Evolutionary conservation across 2,888 invertebrate genomes (phyloP).

Genomic region (Nomada fabriciana): DNA sequence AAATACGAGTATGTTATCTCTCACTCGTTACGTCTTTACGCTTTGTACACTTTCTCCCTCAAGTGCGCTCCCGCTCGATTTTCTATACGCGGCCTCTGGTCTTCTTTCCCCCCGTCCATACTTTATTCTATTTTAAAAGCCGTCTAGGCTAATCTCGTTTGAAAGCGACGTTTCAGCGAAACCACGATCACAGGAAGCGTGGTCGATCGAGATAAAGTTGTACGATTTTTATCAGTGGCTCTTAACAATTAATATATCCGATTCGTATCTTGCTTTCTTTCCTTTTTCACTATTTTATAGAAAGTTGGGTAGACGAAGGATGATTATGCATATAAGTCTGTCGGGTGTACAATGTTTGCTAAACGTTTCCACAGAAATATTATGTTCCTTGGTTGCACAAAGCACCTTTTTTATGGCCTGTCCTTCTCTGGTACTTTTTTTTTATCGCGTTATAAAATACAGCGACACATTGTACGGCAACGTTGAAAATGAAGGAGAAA

Average conservation of each 20-base stretch:
- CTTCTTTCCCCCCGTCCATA: not conserved
- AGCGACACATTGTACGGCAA: slow-evolving; percentile 2
- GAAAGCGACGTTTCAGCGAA: slow-evolving; percentile 32
- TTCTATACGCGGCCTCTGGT: slow-evolving; percentile 34
- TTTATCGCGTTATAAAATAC: slow-evolving; percentile 10
- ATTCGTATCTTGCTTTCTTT: not conserved
- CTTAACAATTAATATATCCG: not conserved
- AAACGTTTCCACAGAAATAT: slow-evolving; percentile 11
- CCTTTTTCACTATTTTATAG: not conserved
- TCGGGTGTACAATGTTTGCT: too few species aligned
- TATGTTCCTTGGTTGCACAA: slow-evolving; percentile 2
- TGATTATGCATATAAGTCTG: too few species aligned
- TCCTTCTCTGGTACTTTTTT: not conserved
- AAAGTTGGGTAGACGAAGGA: too few species aligned
- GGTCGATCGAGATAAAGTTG: slow-evolving; percentile 12
- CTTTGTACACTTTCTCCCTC: slow-evolving; percentile 54
- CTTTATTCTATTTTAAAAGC: slow-evolving; percentile 45
- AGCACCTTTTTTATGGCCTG: not conserved
- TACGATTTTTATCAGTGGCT: not conserved
- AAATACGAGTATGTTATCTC: slow-evolving; percentile 40
- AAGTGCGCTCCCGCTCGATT: slow-evolving; percentile 38
- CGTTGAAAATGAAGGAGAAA: slow-evolving; percentile 1
- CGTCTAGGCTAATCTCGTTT: slow-evolving; percentile 29
- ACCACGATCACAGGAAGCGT: slow-evolving; percentile 3
- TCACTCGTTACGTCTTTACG: slow-evolving; percentile 50